These are phyloP conservation scores for Aethina tumida DNA, from an alignment of 1,140 invertebrate genomes.

Conservation along the genomic window DNA sequence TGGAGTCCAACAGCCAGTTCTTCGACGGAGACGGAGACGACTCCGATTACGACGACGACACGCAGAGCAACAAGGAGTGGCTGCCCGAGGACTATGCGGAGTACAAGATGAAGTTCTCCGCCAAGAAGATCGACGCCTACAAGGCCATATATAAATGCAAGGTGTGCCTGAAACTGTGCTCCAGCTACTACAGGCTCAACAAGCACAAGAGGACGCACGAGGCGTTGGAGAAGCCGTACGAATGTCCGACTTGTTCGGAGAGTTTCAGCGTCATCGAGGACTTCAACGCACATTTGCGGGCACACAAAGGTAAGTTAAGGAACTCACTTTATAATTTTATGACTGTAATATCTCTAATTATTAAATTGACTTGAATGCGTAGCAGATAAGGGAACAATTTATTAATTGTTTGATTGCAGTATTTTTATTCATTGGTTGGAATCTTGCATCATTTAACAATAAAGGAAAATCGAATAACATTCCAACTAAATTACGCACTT, in stretches of 20 bases:
- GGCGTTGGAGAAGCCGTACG: slow-evolving; percentile 14
- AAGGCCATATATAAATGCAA: slow-evolving; percentile 19
- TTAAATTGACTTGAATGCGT: too few species aligned
- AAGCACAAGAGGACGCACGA: slow-evolving; percentile 19
- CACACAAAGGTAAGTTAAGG: slow-evolving; percentile 20
- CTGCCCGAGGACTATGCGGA: slow-evolving; percentile 21
- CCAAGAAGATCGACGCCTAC: slow-evolving; percentile 11
- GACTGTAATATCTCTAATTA: too few species aligned
- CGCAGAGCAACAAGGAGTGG: slow-evolving; percentile 18
- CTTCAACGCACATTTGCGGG: slow-evolving; percentile 21
- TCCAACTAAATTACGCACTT: neutral
- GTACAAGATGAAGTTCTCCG: slow-evolving; percentile 19
- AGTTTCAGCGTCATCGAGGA: slow-evolving; percentile 18
- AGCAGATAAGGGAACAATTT: too few species aligned
- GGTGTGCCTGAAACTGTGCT: slow-evolving; percentile 17
- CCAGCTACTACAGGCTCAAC: slow-evolving; percentile 19
- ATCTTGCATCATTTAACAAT: neutral
- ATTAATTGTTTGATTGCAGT: neutral
- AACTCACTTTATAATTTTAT: too few species aligned
- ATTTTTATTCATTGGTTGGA: neutral
- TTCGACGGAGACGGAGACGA: too few species aligned
- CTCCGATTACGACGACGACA: slow-evolving; percentile 10
- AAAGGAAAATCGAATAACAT: neutral
- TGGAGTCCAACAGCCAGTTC: too few species aligned
- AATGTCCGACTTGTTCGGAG: slow-evolving; percentile 18